These are phyloP conservation scores for Poeciliopsis paucimaculata DNA, from an alignment of 2,797 vertebrate species.

Conservation along the genomic window DNA sequence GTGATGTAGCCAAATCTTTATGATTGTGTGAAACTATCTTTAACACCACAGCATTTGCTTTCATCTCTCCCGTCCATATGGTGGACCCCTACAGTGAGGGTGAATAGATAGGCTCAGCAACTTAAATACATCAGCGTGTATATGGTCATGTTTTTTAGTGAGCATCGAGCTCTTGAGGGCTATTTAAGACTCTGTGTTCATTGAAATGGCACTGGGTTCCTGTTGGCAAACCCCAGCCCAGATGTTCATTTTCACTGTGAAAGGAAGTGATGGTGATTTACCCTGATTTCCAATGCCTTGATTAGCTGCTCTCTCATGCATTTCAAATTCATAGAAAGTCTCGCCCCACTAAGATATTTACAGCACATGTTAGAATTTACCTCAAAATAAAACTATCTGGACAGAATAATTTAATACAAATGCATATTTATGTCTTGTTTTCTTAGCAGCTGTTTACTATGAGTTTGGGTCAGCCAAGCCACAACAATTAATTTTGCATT, in stretches of 20 bases:
- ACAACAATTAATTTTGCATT: conserved; percentile 40
- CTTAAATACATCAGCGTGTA: conserved; percentile 23
- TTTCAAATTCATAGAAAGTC: conserved; percentile 37
- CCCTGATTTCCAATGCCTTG: conserved; percentile 34
- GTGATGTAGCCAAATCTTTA: conserved; percentile 18
- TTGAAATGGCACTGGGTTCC: conserved; percentile 57
- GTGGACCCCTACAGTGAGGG: conserved; percentile 32
- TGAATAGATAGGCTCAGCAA: conserved; percentile 39
- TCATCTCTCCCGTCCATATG: conserved; percentile 44
- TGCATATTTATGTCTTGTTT: conserved; percentile 4
- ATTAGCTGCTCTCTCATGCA: conserved; percentile 36
- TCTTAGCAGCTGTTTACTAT: conserved; percentile 58
- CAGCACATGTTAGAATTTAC: conserved; percentile 27
- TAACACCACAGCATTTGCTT: conserved; percentile 25
- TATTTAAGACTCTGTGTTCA: conserved; percentile 65
- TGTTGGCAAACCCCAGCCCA: conserved; percentile 70
- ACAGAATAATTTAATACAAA: conserved; percentile 24
- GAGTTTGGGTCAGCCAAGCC: conserved; percentile 48
- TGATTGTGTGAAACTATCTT: conserved; percentile 22
- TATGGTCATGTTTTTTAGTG: conserved; percentile 24
- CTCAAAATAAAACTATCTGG: conserved; percentile 32
- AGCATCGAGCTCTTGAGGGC: conserved; percentile 47
- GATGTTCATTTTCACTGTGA: conserved; percentile 66
- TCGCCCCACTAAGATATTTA: conserved; percentile 20
- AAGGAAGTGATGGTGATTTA: conserved; percentile 44